A percentile compares a stretch with the other conserved stretches of the same genome.
Evolutionary conservation across 2,797 vertebrate species (phyloP).

Genomic region (Stomatorhinus walkeri): DNA sequence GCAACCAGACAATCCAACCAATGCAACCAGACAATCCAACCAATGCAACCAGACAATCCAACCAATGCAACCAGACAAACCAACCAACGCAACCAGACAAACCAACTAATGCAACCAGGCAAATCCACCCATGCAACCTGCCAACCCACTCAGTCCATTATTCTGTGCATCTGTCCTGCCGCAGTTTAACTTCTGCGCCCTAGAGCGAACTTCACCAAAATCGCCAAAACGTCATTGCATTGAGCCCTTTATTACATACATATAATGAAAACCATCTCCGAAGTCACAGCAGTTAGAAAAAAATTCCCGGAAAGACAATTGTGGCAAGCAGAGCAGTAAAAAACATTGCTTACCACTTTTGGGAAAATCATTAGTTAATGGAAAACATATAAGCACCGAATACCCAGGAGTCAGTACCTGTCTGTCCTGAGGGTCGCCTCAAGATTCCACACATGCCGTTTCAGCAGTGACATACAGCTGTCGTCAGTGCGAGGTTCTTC

Average conservation of each 20-base stretch:
- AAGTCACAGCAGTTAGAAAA: not conserved
- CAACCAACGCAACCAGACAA: not conserved
- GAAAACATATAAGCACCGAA: not conserved
- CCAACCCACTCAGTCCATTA: not conserved
- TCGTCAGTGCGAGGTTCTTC: not conserved
- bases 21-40: not conserved
- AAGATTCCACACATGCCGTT: not conserved
- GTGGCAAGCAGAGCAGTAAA: not conserved
- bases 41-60: not conserved
- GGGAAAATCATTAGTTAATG: not conserved
- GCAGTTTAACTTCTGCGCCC: not conserved
- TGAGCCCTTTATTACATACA: not conserved
- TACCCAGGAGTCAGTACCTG: not conserved
- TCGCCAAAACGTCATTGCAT: not conserved
- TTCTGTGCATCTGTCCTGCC: not conserved
- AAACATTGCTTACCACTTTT: not conserved
- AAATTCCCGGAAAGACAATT: not conserved
- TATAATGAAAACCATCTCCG: not conserved
- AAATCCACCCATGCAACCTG: not conserved
- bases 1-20: not conserved
- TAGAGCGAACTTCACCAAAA: not conserved
- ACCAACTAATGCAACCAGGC: not conserved
- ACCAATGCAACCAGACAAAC: not conserved
- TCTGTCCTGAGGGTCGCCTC: not conserved
- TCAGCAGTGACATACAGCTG: not conserved